These are phyloP conservation scores for Stichopus chloronotus DNA, from an alignment of 35 echinoderm and acorn worm genomes.

Conservation along the genomic window DNA sequence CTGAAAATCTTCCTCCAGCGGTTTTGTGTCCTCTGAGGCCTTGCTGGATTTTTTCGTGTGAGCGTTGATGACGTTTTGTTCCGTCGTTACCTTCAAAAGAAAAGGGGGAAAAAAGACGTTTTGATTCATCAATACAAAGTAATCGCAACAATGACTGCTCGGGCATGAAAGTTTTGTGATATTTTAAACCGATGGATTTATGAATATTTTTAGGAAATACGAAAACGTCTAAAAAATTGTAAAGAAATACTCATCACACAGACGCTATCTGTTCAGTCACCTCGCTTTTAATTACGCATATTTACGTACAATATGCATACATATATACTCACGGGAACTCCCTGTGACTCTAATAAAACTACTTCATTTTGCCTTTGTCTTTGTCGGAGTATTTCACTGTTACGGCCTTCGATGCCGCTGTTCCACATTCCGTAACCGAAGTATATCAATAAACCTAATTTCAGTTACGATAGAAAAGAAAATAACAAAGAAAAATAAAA, in stretches of 20 bases:
- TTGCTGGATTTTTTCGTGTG: slow-evolving; percentile 22
- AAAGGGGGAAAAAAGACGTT: neutral
- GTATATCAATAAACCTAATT: slow-evolving; percentile 89
- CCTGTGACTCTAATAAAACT: slow-evolving; percentile 78
- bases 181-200: no score
- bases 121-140: neutral
- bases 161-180: no score
- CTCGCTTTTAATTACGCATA: no score
- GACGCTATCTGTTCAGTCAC: no score
- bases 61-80: slow-evolving; percentile 33
- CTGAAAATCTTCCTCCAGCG: slow-evolving; percentile 24
- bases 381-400: slow-evolving; percentile 69
- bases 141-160: no score
- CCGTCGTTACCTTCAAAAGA: slow-evolving; percentile 33
- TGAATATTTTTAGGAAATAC: no score
- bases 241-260: no score
- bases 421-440: slow-evolving; percentile 99
- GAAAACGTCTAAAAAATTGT: no score
- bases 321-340: slow-evolving; percentile 62
- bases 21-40: neutral
- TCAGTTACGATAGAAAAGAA: neutral
- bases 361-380: slow-evolving; percentile 66
- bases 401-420: slow-evolving; percentile 88
- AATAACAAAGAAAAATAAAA: neutral
- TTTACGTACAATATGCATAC: no score